phyloP scores from a whole-genome alignment of 35 echinoderm and acorn worm species.

The Anneissia japonica region DNA sequence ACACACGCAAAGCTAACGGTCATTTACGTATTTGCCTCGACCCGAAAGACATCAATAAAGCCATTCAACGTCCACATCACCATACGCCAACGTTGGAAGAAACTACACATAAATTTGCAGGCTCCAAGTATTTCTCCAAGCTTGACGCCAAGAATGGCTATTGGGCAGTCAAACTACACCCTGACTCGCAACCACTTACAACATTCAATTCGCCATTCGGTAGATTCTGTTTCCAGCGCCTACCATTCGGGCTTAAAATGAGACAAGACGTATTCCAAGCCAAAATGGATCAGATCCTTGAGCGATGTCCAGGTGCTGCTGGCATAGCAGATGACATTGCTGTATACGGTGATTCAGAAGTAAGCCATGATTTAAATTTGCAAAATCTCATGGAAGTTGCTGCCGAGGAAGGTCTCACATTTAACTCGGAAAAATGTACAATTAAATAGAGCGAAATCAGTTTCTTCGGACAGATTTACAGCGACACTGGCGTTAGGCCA shows the following conservation, averaged over 20 bases:
- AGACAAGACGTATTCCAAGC: constrained; percentile 52
- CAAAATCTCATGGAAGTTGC: constrained; percentile 30
- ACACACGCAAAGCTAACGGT: constrained; percentile 29
- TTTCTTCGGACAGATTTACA: constrained; percentile 46
- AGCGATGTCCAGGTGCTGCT: constrained; percentile 26
- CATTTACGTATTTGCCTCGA: constrained; percentile 50
- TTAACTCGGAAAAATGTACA: constrained; percentile 35
- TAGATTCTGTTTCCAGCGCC: constrained; percentile 24
- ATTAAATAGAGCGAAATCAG: constrained; percentile 13
- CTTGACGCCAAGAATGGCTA: constrained; percentile 42
- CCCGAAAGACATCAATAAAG: constrained; percentile 57
- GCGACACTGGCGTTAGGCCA: constrained; percentile 21
- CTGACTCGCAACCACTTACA: constrained; percentile 22
- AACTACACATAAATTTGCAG: constrained; percentile 46
- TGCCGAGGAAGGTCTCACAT: constrained; percentile 14
- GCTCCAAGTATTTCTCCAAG: constrained; percentile 25
- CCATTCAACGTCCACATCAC: constrained; percentile 38
- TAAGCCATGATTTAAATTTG: constrained; percentile 29
- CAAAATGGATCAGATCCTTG: constrained; percentile 43
- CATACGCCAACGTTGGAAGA: constrained; percentile 56
- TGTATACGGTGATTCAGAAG: constrained; percentile 24
- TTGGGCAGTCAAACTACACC: constrained; percentile 18
- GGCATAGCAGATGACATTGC: constrained; percentile 44
- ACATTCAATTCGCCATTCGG: constrained; percentile 46
- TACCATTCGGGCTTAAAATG: constrained; percentile 46